Evolutionary conservation across 2,797 vertebrate species (phyloP).

Genomic region (Schizothorax lantsangensis): DNA sequence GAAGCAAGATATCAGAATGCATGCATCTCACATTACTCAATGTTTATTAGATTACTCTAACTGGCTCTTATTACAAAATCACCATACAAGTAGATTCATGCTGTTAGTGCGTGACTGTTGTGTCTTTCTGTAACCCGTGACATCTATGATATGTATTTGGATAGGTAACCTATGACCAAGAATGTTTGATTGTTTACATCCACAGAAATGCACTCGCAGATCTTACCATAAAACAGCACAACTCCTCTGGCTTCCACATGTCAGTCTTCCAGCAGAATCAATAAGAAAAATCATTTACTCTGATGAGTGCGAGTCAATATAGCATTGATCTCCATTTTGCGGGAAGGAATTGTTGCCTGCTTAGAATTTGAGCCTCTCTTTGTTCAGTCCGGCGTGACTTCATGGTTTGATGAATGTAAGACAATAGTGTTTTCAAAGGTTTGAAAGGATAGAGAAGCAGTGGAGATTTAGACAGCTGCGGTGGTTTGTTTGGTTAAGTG

Average conservation of each 20-base stretch:
- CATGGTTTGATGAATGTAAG: constrained; percentile 48
- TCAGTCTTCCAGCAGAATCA: constrained; percentile 63
- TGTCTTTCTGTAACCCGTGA: not conserved
- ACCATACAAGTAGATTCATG: not conserved
- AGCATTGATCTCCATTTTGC: constrained; percentile 60
- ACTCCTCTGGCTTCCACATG: constrained; percentile 46
- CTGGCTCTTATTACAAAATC: not conserved
- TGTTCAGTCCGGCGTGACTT: constrained; percentile 38
- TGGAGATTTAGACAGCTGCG: not conserved
- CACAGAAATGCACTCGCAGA: constrained; percentile 32
- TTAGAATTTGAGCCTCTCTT: constrained; percentile 42
- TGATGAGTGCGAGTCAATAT: constrained; percentile 64
- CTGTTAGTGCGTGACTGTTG: not conserved
- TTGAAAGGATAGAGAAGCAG: constrained; percentile 64
- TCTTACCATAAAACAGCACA: constrained; percentile 17
- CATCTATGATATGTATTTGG: constrained; percentile 9
- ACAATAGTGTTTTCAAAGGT: constrained; percentile 36
- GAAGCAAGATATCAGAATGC: not conserved
- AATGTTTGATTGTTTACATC: constrained; percentile 23
- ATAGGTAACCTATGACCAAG: constrained; percentile 13
- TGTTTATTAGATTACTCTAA: constrained; percentile 11
- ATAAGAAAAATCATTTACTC: constrained; percentile 60
- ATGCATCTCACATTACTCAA: not conserved
- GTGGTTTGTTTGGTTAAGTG: constrained; percentile 35
- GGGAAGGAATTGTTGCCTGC: constrained; percentile 50